A percentile compares a stretch with the other conserved stretches of the same genome.
Evolutionary conservation across 2,888 invertebrate genomes (phyloP).

Genomic region (Lasioglossum morio): DNA sequence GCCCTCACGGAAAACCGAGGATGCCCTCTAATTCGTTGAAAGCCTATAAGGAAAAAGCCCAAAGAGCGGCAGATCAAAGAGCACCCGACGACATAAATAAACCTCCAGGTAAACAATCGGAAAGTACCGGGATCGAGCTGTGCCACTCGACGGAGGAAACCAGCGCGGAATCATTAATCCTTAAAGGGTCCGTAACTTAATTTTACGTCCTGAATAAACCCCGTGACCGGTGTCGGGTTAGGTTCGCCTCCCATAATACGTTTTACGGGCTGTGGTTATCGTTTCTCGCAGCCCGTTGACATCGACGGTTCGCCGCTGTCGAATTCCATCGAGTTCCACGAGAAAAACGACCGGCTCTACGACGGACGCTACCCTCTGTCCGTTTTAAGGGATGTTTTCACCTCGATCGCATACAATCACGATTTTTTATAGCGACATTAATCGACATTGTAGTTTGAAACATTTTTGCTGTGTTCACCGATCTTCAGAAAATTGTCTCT

Average conservation of each 20-base stretch:
- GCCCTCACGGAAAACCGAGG: not conserved
- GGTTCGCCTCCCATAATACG: slow-evolving; percentile 3
- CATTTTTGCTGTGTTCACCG: too few relatives aligned
- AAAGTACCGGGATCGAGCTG: not conserved
- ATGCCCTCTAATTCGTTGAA: slow-evolving; percentile 16
- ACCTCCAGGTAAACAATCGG: slow-evolving; percentile 33
- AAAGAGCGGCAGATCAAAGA: slow-evolving; percentile 23
- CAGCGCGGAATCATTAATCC: slow-evolving; percentile 42
- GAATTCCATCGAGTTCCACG: not conserved
- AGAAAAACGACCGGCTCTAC: not conserved
- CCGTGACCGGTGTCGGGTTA: not conserved
- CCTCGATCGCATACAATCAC: not conserved
- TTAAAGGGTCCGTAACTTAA: slow-evolving; percentile 46
- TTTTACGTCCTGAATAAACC: slow-evolving; percentile 57
- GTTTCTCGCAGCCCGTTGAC: slow-evolving; percentile 26
- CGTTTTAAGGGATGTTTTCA: not conserved
- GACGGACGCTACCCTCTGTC: not conserved
- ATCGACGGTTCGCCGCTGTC: not conserved
- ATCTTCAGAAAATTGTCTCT: not conserved
- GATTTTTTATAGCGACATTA: not conserved
- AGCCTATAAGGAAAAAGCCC: slow-evolving; percentile 4
- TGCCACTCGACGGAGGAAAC: not conserved
- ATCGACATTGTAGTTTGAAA: too few relatives aligned
- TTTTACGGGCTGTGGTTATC: slow-evolving; percentile 25
- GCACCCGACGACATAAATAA: slow-evolving; percentile 28